Conservation (phyloP, 2,113 vertebrate genomes). For the Ia io region DNA sequence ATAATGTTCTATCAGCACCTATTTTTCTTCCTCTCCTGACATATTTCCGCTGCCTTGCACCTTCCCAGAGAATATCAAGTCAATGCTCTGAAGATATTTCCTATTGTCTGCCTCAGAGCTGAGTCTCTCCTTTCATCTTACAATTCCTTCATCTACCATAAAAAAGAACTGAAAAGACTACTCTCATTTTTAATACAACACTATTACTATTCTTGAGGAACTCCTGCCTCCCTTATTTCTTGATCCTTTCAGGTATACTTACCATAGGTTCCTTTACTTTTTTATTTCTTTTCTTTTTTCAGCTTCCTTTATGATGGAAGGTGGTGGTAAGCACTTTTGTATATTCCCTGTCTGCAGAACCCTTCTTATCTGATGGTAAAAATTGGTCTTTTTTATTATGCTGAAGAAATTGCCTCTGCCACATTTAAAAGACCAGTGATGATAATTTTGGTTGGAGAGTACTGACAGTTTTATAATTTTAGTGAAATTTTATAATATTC, state of each 20-base stretch:
- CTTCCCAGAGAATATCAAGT: neutral
- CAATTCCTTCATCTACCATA: neutral
- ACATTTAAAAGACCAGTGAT: neutral
- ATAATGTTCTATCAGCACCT: neutral
- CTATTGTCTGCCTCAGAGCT: neutral
- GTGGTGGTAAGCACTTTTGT: neutral
- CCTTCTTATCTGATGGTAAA: neutral
- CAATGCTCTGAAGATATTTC: neutral
- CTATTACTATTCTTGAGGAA: neutral
- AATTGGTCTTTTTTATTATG: neutral
- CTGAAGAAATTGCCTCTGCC: neutral
- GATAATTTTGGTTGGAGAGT: neutral
- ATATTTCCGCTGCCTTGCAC: neutral
- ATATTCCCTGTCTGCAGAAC: neutral
- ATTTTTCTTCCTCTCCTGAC: conserved; percentile 3
- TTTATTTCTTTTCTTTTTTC: neutral
- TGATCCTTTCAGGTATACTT: neutral
- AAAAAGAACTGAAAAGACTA: conserved; percentile 30
- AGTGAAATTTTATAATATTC: neutral
- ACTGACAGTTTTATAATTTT: neutral
- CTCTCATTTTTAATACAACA: conserved; percentile 23
- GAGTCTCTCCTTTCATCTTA: neutral
- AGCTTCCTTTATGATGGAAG: neutral
- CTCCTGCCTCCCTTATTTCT: neutral
- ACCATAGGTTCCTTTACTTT: neutral